Percentiles rank a stretch among this genome's conserved stretches.
Conservation (phyloP, 2,888 invertebrate genomes). For the Bruchidius siliquastri region DNA sequence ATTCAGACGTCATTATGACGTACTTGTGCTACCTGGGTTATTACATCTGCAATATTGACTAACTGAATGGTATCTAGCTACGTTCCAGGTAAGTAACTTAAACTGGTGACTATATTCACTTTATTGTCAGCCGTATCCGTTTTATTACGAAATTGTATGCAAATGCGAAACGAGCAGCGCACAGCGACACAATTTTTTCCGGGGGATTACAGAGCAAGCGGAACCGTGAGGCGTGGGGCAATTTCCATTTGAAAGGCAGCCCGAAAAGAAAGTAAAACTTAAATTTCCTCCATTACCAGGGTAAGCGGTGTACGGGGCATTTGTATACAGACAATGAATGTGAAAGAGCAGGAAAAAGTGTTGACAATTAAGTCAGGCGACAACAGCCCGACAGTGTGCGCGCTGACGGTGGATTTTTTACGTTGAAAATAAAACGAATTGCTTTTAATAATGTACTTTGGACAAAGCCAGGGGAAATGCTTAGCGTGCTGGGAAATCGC, state of each 20-base stretch:
- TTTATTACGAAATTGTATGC: neutral
- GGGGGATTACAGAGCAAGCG: neutral
- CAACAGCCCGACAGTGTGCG: conserved; percentile 28
- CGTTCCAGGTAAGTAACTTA: too few relatives aligned
- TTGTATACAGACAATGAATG: conserved; percentile 39
- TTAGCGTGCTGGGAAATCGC: neutral
- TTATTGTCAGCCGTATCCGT: neutral
- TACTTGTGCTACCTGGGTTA: too few relatives aligned
- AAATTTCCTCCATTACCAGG: conserved; percentile 39
- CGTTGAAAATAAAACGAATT: conserved; percentile 41
- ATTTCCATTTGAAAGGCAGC: conserved; percentile 40
- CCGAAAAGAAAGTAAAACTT: conserved; percentile 37
- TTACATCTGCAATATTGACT: too few relatives aligned
- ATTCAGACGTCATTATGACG: too few relatives aligned
- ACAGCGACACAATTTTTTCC: neutral
- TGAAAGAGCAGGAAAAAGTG: conserved; percentile 40
- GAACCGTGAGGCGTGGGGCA: neutral
- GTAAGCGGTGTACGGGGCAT: conserved; percentile 38
- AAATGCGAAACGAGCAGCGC: neutral
- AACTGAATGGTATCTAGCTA: too few relatives aligned
- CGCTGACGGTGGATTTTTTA: conserved; percentile 37
- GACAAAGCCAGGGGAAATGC: neutral
- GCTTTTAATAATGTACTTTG: conserved; percentile 41
- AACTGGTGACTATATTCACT: neutral
- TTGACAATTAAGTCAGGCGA: conserved; percentile 40